Conservation (phyloP, 1,140 invertebrate genomes). For the Aleiodes sp. region DNA sequence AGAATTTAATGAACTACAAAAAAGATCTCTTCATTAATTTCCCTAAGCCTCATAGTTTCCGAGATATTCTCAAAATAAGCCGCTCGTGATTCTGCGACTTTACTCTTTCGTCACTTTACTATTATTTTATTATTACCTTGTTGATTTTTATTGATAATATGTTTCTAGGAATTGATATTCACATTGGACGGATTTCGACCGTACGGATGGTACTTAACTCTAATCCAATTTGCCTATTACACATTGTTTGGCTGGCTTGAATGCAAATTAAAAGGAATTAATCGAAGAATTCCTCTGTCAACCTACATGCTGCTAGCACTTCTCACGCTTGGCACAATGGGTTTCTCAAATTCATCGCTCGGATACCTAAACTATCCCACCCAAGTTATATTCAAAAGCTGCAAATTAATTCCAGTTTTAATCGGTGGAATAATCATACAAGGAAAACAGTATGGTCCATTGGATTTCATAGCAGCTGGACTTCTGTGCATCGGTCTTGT, state of each 20-base stretch:
- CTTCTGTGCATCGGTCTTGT: constrained; percentile 92
- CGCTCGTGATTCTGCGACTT: too few relatives aligned
- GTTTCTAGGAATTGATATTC: constrained; percentile 87
- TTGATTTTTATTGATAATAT: constrained; percentile 30
- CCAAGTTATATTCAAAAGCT: constrained; percentile 89
- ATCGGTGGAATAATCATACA: constrained; percentile 92
- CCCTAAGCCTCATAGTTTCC: too few relatives aligned
- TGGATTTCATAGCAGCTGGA: constrained; percentile 86
- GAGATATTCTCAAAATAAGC: too few relatives aligned
- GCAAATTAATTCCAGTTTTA: constrained; percentile 95
- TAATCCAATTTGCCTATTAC: constrained; percentile 92
- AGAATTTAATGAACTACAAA: too few relatives aligned
- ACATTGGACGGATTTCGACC: constrained; percentile 86
- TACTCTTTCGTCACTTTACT: too few relatives aligned
- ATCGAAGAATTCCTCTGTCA: constrained; percentile 79
- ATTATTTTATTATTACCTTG: too few relatives aligned
- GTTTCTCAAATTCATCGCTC: constrained; percentile 93
- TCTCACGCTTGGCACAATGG: constrained; percentile 94
- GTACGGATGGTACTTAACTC: constrained; percentile 92
- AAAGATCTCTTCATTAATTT: too few relatives aligned
- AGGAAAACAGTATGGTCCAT: constrained; percentile 83
- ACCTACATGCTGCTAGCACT: constrained; percentile 85
- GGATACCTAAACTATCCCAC: constrained; percentile 96
- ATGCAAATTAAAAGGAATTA: constrained; percentile 72
- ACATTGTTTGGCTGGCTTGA: constrained; percentile 83